Base-by-base conservation (phyloP, 2,888 invertebrate genomes). In the Stenodema calcarata region DNA sequence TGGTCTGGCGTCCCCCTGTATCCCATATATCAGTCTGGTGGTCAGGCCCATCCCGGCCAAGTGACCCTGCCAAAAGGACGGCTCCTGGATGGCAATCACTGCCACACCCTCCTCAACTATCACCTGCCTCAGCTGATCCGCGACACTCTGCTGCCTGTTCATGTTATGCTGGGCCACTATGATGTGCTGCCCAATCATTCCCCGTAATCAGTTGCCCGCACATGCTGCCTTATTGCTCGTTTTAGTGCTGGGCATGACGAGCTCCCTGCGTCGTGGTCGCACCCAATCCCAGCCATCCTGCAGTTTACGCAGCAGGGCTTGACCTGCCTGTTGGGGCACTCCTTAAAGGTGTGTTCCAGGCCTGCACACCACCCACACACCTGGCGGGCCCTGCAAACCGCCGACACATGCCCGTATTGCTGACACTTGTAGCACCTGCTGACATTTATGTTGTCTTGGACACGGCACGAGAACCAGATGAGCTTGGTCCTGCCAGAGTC, bases 381-480 rank as follows among this genome's bases (percentile, higher is more conserved):
- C 7, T 27, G 14, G 0, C 1, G 0, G 7, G 18, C 54, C 23
- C 12, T 28, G n/a, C 80, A 80, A 9, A 16, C 27, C 28, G 28
- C 1, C 0, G 47, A 27, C 1, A 50, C n/a, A 23, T 78, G 78
- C 11, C 78, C 78, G 44, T 42, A 76, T n/a, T 14, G 12, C 42
- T 78, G 78, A 23, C 78, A 80, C 18, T 50, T 27, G 18, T 80
- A 50, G 80, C 80, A 80, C n/a, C 80, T 28, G 0, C 50, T 23
- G 7, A 50, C 28, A 27, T 6, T 23, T 11, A 80, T 7, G 44
- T 80, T 50, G 54, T 80, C 80, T 6, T 14, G 11, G 1, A 50
- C 47, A 14, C 28, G 50, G 12, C 47, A 50, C 1, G 23, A 11
- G 16, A 50, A 50, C 80, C 80, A 80, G 6, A 28, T 50, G 11